Evolutionary conservation across 2,113 vertebrate species (phyloP).

Genomic region (Toxotes jaculatrix): DNA sequence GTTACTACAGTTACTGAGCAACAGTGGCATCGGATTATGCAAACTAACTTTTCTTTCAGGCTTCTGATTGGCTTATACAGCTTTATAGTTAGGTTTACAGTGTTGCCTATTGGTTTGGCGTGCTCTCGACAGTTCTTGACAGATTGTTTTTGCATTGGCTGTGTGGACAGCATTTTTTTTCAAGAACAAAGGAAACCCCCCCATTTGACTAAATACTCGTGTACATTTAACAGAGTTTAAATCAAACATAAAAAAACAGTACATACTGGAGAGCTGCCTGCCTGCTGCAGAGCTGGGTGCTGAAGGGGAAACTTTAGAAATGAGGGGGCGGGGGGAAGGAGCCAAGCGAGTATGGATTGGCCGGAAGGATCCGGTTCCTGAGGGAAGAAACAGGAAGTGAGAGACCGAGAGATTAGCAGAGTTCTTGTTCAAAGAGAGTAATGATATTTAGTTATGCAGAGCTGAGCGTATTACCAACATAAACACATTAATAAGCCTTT

Average conservation of each 20-base stretch:
- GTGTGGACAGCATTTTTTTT: no score
- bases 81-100: no score
- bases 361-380: slow-evolving; percentile 94
- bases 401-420: slow-evolving; percentile 9
- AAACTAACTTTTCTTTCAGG: no score
- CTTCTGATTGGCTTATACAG: no score
- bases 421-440: slow-evolving; percentile 21
- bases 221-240: background rate
- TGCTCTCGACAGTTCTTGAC: no score
- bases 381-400: slow-evolving; percentile 63
- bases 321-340: slow-evolving; percentile 88
- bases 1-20: background rate
- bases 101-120: no score
- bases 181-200: no score
- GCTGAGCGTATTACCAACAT: background rate
- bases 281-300: slow-evolving; percentile 66
- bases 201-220: no score
- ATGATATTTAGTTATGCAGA: background rate
- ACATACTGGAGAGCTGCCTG: slow-evolving; percentile 90
- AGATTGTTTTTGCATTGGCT: no score
- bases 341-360: slow-evolving; percentile 92
- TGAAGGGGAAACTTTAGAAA: slow-evolving; percentile 87
- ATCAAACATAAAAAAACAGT: background rate
- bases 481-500: background rate
- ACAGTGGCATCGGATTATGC: no score